Base-by-base conservation (phyloP, 1,140 invertebrate genomes). In the Antheraea mylitta region DNA sequence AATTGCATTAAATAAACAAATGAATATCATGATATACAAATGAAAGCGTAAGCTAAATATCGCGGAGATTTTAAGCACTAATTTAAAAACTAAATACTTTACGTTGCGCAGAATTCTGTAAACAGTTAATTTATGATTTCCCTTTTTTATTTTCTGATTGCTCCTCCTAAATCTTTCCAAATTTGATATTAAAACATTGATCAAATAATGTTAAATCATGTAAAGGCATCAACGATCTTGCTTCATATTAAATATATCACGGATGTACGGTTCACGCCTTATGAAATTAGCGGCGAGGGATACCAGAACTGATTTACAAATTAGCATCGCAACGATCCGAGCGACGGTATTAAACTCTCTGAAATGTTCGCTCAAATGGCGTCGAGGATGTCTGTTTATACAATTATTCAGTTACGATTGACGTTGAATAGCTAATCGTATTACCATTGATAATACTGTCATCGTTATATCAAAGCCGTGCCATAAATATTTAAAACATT, bases 281-380 rank as follows among this genome's bases (percentile, higher is more conserved):
- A 53, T n/a, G 11, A 16, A 53, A 58, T n/a, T 62, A 36, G 30
- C 37, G 60, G 64, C 69, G 60, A 67, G 71, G 64, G 53, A 65
- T 72, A 68, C 67, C 72, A 71, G 73, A 72, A 71, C 69, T 71
- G 74, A 76, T 79, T 73, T 75, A 60, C 66, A 73, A 73, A 79
- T 79, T 81, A 81, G 74, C 78, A 78, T 70, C 72, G 67, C 71
- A 76, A 70, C 74, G 62, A 58, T 68, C 58, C 45, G 53, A 18
- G 58, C 36, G 19, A 30, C 11, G 18, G 7, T 45, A 30, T 45
- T 65, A 65, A 65, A 19, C 18, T 65, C 18, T 45, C 19, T 30
- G 19, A 65, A 19, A 53, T 10, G 42, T 48, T 19, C 36, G 58
- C 16, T 60, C n/a, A 60, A 18, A 22, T 37, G n/a, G 16, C 18